phyloP scores from a whole-genome alignment of 1,140 invertebrate genomes.

The Drosophila murphyi region DNA sequence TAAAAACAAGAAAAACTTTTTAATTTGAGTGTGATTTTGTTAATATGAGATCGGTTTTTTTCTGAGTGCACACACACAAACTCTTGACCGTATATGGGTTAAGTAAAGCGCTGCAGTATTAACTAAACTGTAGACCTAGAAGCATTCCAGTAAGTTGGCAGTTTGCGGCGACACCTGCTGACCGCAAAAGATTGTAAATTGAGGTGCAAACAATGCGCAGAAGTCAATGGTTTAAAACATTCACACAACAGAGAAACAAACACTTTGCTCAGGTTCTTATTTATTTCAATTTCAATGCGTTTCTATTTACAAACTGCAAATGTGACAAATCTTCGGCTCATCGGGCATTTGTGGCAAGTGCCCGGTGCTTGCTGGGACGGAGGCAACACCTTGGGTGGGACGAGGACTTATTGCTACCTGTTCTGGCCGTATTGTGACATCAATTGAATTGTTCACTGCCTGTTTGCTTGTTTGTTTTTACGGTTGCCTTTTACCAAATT shows the following conservation, averaged over 20 bases:
- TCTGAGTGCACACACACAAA: too few species aligned
- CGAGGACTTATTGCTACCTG: conserved; percentile 10
- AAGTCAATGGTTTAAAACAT: conserved; percentile 23
- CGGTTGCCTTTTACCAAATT: conserved; percentile 27
- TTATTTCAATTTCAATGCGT: conserved; percentile 28
- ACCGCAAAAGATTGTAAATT: conserved; percentile 78
- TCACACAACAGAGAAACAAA: conserved; percentile 21
- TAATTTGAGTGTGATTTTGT: not conserved
- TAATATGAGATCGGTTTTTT: too few species aligned
- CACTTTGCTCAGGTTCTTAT: conserved; percentile 38
- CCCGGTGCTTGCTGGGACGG: conserved; percentile 14
- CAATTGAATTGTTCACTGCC: conserved; percentile 42
- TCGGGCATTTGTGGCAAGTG: conserved; percentile 9
- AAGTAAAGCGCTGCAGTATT: conserved; percentile 23
- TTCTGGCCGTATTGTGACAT: conserved; percentile 14
- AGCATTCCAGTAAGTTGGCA: not conserved
- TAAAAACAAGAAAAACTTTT: too few species aligned
- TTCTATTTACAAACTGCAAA: conserved; percentile 68
- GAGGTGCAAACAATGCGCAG: conserved; percentile 72
- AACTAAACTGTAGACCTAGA: conserved; percentile 31
- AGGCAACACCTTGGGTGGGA: conserved; percentile 34
- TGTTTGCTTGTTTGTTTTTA: conserved; percentile 2
- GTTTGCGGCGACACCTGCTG: conserved; percentile 39
- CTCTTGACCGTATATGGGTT: conserved; percentile 18
- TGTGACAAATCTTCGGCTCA: conserved; percentile 50